A percentile compares a stretch with the other conserved stretches of the same genome.
Evolutionary conservation across 2,888 invertebrate genomes (phyloP).

Genomic region (Drosophila subquinaria): DNA sequence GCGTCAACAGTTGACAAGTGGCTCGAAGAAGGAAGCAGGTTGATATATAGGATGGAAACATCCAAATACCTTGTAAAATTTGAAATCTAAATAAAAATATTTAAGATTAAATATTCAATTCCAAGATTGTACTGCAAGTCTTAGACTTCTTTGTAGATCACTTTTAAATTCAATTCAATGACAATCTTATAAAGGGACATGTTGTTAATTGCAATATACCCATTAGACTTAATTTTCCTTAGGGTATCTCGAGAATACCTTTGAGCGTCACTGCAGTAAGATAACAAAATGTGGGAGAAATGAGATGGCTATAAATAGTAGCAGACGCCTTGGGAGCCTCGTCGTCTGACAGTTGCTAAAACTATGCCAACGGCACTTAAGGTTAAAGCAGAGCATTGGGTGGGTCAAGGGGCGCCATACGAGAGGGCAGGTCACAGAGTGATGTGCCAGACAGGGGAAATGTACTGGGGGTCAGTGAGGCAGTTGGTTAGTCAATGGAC

Average conservation of each 20-base stretch:
- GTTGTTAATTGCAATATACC: background rate
- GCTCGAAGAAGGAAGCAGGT: slow-evolving; percentile 20
- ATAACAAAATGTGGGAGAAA: slow-evolving; percentile 40
- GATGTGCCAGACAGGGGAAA: slow-evolving; percentile 6
- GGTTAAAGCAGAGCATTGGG: slow-evolving; percentile 37
- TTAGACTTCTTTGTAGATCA: no score
- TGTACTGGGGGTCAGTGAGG: slow-evolving; percentile 40
- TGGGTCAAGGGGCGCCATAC: slow-evolving; percentile 1
- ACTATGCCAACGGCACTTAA: slow-evolving; percentile 76
- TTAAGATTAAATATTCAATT: no score
- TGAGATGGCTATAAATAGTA: slow-evolving; percentile 65
- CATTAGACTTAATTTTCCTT: background rate
- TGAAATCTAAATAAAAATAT: no score
- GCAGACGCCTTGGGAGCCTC: slow-evolving; percentile 67
- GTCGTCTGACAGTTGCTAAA: slow-evolving; percentile 61
- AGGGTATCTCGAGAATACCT: slow-evolving; percentile 22
- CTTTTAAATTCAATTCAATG: no score
- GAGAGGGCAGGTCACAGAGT: slow-evolving; percentile 13
- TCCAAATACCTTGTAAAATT: slow-evolving; percentile 25
- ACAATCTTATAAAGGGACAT: no score
- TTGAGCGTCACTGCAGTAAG: slow-evolving; percentile 39
- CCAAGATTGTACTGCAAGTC: no score
- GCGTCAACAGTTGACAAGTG: slow-evolving; percentile 78
- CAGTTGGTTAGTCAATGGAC: slow-evolving; percentile 47
- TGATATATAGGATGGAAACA: background rate